These are phyloP conservation scores for Centropus bengalensis DNA, from an alignment of 2,113 vertebrate genomes.

Conservation along the genomic window DNA sequence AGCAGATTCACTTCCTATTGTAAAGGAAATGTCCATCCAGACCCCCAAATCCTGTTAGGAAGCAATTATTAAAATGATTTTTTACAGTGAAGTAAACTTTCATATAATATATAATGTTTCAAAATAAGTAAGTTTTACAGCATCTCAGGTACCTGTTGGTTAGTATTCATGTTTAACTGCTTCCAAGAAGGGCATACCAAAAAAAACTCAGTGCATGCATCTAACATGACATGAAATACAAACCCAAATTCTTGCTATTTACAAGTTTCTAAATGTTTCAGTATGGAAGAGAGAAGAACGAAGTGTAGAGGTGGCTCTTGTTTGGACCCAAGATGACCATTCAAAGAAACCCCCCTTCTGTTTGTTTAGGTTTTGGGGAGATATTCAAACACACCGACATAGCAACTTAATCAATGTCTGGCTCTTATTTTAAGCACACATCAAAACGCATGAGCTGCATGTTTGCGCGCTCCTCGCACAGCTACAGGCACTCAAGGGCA, in stretches of 20 bases:
- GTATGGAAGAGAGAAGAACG: not conserved
- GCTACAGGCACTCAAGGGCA: not conserved
- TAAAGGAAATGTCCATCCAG: not conserved
- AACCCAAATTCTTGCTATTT: not conserved
- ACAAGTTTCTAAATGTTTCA: not conserved
- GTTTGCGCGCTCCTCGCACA: not conserved
- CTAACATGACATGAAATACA: not conserved
- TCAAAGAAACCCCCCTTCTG: not conserved
- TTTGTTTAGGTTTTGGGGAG: not conserved
- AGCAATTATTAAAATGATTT: not conserved
- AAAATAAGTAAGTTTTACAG: not conserved
- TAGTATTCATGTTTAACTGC: not conserved
- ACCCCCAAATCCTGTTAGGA: not conserved
- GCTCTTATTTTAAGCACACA: not conserved
- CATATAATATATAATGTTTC: not conserved
- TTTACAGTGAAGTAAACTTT: slow-evolving; percentile 1
- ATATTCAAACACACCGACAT: not conserved
- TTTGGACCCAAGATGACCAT: not conserved
- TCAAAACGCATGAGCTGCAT: not conserved
- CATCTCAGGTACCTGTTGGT: not conserved
- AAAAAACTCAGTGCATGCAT: not conserved
- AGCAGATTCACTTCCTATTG: slow-evolving; percentile 35
- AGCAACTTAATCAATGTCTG: not conserved
- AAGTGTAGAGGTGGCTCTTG: not conserved
- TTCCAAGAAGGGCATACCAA: not conserved